These are phyloP conservation scores for Sebastes hopkinsi DNA, from an alignment of 2,797 vertebrate species.

Conservation along the genomic window DNA sequence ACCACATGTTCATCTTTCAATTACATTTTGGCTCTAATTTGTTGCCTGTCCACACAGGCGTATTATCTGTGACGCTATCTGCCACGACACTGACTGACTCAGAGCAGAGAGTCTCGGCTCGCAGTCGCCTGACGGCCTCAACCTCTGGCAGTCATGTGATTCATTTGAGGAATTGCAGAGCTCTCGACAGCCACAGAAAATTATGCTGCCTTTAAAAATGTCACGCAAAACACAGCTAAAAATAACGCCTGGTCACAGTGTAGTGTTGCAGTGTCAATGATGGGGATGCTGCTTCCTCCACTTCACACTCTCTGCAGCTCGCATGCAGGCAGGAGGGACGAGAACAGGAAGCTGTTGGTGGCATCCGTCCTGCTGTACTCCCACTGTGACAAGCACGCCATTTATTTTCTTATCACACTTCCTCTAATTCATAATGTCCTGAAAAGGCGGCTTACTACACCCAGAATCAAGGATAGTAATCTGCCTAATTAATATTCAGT, in stretches of 20 bases:
- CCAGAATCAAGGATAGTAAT: constrained; percentile 28
- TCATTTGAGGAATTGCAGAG: constrained; percentile 42
- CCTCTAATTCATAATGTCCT: constrained; percentile 42
- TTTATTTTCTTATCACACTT: constrained; percentile 63
- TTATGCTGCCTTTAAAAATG: constrained; percentile 30
- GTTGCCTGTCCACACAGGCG: constrained; percentile 19
- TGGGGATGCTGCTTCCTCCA: constrained; percentile 29
- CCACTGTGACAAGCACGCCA: constrained; percentile 52
- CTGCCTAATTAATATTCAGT: constrained; percentile 53
- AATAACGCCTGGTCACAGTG: constrained; percentile 42
- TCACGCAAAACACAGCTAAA: constrained; percentile 44
- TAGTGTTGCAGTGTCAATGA: constrained; percentile 37
- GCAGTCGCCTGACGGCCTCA: constrained; percentile 17
- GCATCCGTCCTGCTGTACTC: constrained; percentile 21
- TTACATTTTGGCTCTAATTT: constrained; percentile 28
- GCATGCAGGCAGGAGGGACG: neutral
- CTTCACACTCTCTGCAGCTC: constrained; percentile 31
- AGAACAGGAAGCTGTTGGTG: constrained; percentile 22
- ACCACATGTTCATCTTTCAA: constrained; percentile 43
- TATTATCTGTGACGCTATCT: constrained; percentile 49
- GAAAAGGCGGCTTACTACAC: constrained; percentile 54
- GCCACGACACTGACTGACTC: constrained; percentile 37
- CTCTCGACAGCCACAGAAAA: constrained; percentile 34
- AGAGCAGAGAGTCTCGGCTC: constrained; percentile 40
- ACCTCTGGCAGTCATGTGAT: constrained; percentile 57